Percentiles rank a stretch among this genome's conserved stretches.
Evolutionary conservation across 1,140 invertebrate genomes (phyloP).

Genomic region (Panulirus ornatus): DNA sequence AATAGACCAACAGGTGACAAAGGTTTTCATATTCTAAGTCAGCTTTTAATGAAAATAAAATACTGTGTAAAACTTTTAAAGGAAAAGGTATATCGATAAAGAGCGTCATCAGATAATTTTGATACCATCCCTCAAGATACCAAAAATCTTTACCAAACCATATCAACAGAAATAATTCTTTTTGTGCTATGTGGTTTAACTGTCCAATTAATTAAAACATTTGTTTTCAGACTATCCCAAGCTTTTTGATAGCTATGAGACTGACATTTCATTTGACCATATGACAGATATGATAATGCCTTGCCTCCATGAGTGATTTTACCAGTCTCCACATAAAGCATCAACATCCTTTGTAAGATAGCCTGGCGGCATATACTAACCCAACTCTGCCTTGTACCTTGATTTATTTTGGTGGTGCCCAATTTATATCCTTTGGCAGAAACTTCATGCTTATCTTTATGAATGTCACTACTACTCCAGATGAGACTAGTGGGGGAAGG

Average conservation of each 20-base stretch:
- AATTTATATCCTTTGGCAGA: conserved; percentile 88
- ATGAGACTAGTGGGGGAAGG: conserved; percentile 76
- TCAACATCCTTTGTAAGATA: conserved; percentile 82
- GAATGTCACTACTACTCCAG: conserved; percentile 73
- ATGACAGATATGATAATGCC: conserved; percentile 75
- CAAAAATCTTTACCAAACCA: no score
- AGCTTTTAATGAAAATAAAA: no score
- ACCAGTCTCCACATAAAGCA: conserved; percentile 77
- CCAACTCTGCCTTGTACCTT: conserved; percentile 79
- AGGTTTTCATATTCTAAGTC: no score
- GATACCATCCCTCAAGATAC: no score
- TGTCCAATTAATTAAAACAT: conserved; percentile 76
- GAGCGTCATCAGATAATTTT: no score
- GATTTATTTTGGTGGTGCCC: conserved; percentile 88
- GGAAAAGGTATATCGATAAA: no score
- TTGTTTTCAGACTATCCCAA: conserved; percentile 74
- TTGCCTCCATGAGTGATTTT: background rate
- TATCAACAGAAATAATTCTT: no score
- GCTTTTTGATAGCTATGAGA: conserved; percentile 72
- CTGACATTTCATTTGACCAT: conserved; percentile 75
- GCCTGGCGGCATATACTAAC: conserved; percentile 84
- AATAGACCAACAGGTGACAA: no score
- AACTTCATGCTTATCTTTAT: conserved; percentile 82
- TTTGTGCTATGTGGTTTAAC: conserved; percentile 74
- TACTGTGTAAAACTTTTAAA: no score